Evolutionary conservation across 2,797 vertebrate species (phyloP), one percentile per base, ranked within the genome.

Genomic region (Acomys russatus): DNA sequence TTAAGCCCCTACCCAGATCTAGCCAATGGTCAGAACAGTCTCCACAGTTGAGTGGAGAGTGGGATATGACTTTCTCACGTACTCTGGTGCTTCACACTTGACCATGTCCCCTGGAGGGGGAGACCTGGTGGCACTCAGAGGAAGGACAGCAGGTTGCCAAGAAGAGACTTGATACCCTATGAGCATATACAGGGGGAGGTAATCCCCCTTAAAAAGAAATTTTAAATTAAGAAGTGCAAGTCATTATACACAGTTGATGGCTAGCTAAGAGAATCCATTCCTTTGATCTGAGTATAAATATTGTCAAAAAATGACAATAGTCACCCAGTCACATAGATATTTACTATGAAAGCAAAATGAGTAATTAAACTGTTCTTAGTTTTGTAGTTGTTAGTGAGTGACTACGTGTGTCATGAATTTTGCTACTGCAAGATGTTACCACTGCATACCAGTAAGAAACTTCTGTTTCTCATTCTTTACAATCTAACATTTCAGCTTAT

Each of bases 211-310:
- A 44, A 44, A 44, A 44, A 44, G 44, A 44, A 74, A 94, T 68
- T 68, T 70, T 68, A 44, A 78, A 44, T 18, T 44, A 64, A 30
- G 23, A 82, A 61, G 4, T 70, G 79, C 51, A 33, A 3, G 38
- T 74, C 61, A 64, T 64, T 78, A 54, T 18, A 49, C 0, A 30
- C 7, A 25, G n/a, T 49, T 73, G 11, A 38, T 28, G 44, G 38
- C 64, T 68, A 83, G 61, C 6, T 44, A 7, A 90, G 23, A 71
- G 6, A 11, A 68, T 51, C 61, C 0, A 44, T 59, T 64, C 28
- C n/a, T 91, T 95, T 17, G 18, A 38, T 88, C 6, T 30, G 33
- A n/a, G 90, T 85, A 76, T 91, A 77, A 63, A 74, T 56, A 87
- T 17, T 10, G 9, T 61, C 10, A 30, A 44, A 9, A 74, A 90